Percentiles rank a stretch among this genome's conserved stretches.
phyloP scores from a whole-genome alignment of 2,797 vertebrate genomes.

The Galago senegalensis region DNA sequence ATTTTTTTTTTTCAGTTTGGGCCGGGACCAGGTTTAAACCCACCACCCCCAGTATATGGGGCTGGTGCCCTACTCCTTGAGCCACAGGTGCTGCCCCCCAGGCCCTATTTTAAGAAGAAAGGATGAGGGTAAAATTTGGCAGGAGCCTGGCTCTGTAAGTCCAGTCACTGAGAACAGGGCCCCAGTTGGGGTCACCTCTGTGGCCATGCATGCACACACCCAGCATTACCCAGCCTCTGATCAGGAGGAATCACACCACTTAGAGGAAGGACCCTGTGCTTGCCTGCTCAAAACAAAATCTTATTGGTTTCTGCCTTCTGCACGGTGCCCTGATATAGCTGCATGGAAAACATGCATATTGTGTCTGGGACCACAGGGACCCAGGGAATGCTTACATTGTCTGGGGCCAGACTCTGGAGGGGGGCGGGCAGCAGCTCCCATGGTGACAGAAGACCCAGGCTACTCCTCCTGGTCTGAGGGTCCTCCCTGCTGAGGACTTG shows the following conservation, averaged over 20 bases:
- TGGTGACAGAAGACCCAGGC: not conserved
- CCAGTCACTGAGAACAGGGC: not conserved
- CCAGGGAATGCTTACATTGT: too few species aligned
- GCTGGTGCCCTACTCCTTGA: too few species aligned
- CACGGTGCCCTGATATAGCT: accelerated
- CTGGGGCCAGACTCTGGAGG: not conserved
- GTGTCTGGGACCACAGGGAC: too few species aligned
- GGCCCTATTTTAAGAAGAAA: not conserved
- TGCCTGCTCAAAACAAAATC: not conserved
- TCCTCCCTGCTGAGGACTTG: not conserved
- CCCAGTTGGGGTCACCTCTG: too few species aligned
- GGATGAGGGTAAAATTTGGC: not conserved
- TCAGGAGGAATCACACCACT: not conserved
- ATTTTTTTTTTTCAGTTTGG: too few species aligned
- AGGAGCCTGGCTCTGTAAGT: not conserved
- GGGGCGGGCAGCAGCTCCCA: not conserved
- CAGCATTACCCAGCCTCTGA: not conserved
- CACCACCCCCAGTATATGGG: too few species aligned
- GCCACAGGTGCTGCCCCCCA: too few species aligned
- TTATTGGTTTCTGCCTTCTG: not conserved
- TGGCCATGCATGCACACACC: accelerated
- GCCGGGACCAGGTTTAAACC: too few species aligned
- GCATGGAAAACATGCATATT: not conserved
- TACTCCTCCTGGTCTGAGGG: not conserved
- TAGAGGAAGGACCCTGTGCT: not conserved